These are phyloP conservation scores for Forbesichthys papilliferus DNA, from an alignment of 2,113 vertebrate species.

Conservation along the genomic window DNA sequence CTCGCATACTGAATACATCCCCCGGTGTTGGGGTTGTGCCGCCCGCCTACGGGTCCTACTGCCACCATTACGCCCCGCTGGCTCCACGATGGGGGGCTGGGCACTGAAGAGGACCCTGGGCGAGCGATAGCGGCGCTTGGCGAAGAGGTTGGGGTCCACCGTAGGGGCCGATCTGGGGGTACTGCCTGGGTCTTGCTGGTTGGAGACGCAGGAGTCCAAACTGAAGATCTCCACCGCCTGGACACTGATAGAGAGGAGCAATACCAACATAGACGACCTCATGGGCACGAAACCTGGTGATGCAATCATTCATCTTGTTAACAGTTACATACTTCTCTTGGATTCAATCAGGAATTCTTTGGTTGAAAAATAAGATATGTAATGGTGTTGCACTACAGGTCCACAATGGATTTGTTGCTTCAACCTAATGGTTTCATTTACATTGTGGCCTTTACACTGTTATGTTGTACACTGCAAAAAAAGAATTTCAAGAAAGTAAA, in stretches of 20 bases:
- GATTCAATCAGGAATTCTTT: no score
- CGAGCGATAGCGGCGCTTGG: constrained; percentile 83
- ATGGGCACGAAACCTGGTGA: constrained; percentile 81
- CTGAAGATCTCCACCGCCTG: constrained; percentile 83
- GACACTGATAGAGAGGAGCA: constrained; percentile 89
- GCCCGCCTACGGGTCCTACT: constrained; percentile 78
- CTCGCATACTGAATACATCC: constrained; percentile 95
- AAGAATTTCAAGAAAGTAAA: no score
- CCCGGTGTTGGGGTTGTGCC: constrained; percentile 82
- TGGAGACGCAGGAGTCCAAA: constrained; percentile 77
- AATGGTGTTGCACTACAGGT: no score
- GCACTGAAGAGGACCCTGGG: constrained; percentile 92
- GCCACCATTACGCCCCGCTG: constrained; percentile 71
- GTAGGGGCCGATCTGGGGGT: constrained; percentile 70
- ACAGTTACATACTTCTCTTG: background rate
- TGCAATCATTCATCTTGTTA: constrained; percentile 4
- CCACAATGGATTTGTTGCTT: no score
- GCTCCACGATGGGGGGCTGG: constrained; percentile 80
- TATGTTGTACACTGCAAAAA: no score
- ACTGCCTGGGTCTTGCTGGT: constrained; percentile 46
- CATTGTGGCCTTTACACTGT: no score
- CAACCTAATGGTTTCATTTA: no score
- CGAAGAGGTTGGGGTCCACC: constrained; percentile 88
- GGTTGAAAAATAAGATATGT: no score
- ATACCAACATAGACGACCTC: constrained; percentile 93